These are phyloP conservation scores for Cyprinus carpio DNA, from an alignment of 2,113 vertebrate species.

Conservation along the genomic window DNA sequence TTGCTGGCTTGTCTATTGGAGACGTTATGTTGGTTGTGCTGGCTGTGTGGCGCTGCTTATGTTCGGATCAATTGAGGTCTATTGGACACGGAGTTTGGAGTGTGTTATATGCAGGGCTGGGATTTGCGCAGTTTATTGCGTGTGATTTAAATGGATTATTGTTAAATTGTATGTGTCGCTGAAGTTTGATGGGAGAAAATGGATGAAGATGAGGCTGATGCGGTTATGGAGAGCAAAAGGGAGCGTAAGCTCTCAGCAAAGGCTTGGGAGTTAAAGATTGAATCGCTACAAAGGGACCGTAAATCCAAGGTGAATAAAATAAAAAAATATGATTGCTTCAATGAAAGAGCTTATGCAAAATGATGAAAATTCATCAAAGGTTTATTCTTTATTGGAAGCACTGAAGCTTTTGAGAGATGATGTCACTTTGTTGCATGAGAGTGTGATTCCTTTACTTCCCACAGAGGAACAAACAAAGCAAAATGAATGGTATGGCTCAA, in stretches of 20 bases:
- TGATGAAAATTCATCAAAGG: neutral
- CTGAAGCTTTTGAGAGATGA: neutral
- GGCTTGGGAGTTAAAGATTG: neutral
- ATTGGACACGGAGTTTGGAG: neutral
- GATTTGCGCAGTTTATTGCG: neutral
- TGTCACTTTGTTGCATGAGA: neutral
- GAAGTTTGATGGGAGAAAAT: neutral
- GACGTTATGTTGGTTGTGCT: neutral
- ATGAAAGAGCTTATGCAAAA: neutral
- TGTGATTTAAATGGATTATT: neutral
- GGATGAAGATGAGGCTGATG: neutral
- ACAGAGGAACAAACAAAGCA: neutral
- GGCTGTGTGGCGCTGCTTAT: neutral
- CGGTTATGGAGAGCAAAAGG: neutral
- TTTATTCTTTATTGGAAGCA: neutral
- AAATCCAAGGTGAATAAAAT: constrained; percentile 6
- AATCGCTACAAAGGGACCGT: neutral
- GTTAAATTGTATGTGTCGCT: neutral
- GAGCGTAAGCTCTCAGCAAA: neutral
- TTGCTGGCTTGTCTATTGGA: neutral
- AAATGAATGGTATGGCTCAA: neutral
- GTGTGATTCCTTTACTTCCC: neutral
- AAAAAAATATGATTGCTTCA: neutral
- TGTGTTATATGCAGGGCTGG: neutral
- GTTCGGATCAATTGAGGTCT: neutral